These are phyloP conservation scores for Microhierax caerulescens DNA, from an alignment of 2,797 vertebrate species.

Conservation along the genomic window DNA sequence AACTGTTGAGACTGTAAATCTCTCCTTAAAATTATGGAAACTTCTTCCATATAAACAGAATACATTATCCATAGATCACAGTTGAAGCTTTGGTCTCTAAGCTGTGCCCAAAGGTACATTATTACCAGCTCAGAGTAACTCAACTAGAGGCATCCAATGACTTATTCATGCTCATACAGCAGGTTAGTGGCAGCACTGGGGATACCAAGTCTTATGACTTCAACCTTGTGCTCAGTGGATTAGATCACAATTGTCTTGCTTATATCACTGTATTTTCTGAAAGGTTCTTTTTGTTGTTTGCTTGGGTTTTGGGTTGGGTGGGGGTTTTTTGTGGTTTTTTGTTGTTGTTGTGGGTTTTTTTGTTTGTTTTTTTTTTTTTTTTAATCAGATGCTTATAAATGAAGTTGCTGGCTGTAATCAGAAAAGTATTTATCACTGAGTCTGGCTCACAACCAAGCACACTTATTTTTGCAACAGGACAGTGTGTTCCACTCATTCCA, in stretches of 20 bases:
- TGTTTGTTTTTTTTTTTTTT: not conserved
- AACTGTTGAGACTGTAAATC: not conserved
- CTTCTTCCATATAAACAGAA: not conserved
- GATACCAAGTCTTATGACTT: not conserved
- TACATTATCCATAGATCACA: not conserved
- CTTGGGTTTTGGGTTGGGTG: too few species aligned
- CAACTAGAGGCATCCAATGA: not conserved
- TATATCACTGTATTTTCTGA: not conserved
- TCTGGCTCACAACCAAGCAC: slow-evolving; percentile 42
- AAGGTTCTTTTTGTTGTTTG: not conserved
- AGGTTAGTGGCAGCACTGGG: not conserved
- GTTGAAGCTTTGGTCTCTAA: not conserved
- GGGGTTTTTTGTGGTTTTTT: not conserved
- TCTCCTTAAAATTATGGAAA: not conserved
- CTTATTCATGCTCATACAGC: not conserved
- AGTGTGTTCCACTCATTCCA: not conserved
- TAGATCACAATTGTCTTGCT: not conserved
- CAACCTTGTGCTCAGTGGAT: not conserved
- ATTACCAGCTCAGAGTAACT: not conserved
- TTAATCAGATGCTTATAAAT: slow-evolving; percentile 31
- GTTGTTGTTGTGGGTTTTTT: not conserved
- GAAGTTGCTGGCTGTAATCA: slow-evolving; percentile 31
- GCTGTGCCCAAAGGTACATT: not conserved
- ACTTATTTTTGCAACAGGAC: slow-evolving; percentile 39
- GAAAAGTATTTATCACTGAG: slow-evolving; percentile 18